A percentile compares a stretch with the other conserved stretches of the same genome.
These are phyloP conservation scores for Ageneiosus marmoratus DNA, from an alignment of 2,113 vertebrate species.

Conservation along the genomic window DNA sequence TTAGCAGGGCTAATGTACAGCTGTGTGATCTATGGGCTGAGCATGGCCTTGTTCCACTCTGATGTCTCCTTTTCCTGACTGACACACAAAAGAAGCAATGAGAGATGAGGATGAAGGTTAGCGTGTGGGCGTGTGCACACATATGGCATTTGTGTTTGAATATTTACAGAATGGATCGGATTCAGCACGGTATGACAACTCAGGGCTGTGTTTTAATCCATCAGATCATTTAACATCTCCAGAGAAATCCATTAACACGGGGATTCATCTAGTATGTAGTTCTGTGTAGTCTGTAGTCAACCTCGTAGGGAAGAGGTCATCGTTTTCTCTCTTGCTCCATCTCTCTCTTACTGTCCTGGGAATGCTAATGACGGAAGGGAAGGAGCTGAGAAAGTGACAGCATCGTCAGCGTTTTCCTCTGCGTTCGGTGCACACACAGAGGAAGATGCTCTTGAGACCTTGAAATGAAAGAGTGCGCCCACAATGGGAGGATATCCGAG, in stretches of 20 bases:
- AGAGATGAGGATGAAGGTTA: slow-evolving; percentile 30
- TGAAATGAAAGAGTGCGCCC: slow-evolving; percentile 59
- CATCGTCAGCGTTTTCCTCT: slow-evolving; percentile 58
- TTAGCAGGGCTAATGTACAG: slow-evolving; percentile 35
- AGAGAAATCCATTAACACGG: neutral
- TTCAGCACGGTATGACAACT: neutral
- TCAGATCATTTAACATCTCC: slow-evolving; percentile 11
- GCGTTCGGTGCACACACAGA: slow-evolving; percentile 43
- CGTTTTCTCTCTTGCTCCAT: neutral
- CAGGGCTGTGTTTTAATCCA: neutral
- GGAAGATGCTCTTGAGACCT: slow-evolving; percentile 60
- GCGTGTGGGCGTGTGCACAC: slow-evolving; percentile 26
- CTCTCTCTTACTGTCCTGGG: slow-evolving; percentile 20
- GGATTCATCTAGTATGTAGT: neutral
- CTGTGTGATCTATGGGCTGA: slow-evolving; percentile 31
- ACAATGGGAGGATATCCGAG: slow-evolving; percentile 62
- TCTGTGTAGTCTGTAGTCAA: neutral
- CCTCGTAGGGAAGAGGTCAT: slow-evolving; percentile 27
- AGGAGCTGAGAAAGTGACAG: slow-evolving; percentile 54
- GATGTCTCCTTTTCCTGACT: slow-evolving; percentile 18
- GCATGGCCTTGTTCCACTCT: slow-evolving; percentile 24
- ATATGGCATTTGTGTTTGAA: slow-evolving; percentile 29
- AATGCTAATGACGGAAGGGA: slow-evolving; percentile 47
- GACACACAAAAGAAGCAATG: slow-evolving; percentile 27
- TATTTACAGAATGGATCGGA: slow-evolving; percentile 17